Base-by-base conservation (phyloP, 2,888 invertebrate genomes). In the Amphiduros pacificus region DNA sequence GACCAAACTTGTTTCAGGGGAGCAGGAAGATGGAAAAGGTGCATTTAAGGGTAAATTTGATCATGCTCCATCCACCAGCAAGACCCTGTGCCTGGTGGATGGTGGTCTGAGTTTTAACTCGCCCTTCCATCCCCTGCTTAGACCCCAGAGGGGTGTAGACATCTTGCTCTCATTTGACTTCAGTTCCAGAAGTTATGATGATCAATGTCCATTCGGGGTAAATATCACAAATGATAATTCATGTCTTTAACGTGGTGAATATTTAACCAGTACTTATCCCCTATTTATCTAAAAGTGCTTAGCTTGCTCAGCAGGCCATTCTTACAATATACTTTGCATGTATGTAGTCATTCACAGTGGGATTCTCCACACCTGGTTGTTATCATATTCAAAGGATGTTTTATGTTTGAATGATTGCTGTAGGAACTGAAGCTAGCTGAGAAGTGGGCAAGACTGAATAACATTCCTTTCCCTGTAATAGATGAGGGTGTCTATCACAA, bases 91-190 rank as follows among this genome's bases (percentile, higher is more conserved):
- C 71, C 75, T 84, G 69, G 84, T 84, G 2, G 84, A 84, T 68
- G 81, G 82, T 31, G 84, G 84, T 0, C 71, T 84, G 53, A 82
- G 83, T 6, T 84, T 84, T 73, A 84, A 84, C 73, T 80, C 83
- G 3, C 84, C 84, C 1, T 84, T 76, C 71, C 84, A 84, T 0
- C 73, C 83, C 3, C 74, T 84, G 6, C 72, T 84, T 27, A 68
- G 84, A 48, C 83, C 83, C 1, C 84, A 84, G 71, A 70, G 84
- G 55, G 77, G 73, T n/a, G 81, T 84, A 6, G 80, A 84, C 62
- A 70, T 84, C 51, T 82, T 82, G 58, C 66, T 84, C 41, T 80
- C 82, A 1, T 84, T 83, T 68, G 84, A 84, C 71, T 84, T 84
- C 71, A 83, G 82, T 69, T 80, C 79, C 29, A 70, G 84, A 58